These are phyloP conservation scores for Eulemur albifrons DNA, from an alignment of 2,797 vertebrate genomes.

Conservation along the genomic window DNA sequence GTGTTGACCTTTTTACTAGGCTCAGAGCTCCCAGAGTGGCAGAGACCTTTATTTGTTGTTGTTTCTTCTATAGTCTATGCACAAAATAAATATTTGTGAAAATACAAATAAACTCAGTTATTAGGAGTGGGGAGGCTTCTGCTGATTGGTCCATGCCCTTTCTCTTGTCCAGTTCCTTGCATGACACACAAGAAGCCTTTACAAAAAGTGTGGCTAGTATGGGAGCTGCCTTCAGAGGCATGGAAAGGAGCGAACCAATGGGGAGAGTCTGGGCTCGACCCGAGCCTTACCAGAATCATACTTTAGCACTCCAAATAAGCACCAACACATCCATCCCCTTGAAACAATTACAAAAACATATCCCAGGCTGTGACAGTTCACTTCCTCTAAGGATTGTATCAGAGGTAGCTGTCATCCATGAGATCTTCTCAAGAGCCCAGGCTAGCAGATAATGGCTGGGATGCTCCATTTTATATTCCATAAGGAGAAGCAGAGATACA, in stretches of 20 bases:
- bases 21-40: neutral
- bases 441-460: neutral
- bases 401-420: neutral
- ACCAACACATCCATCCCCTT: neutral
- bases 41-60: neutral
- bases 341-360: neutral
- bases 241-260: neutral
- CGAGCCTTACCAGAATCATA: neutral
- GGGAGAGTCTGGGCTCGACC: neutral
- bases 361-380: neutral
- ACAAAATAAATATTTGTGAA: neutral
- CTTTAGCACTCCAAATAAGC: neutral
- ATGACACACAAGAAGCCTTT: neutral
- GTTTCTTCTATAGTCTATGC: neutral
- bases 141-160: neutral
- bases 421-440: neutral
- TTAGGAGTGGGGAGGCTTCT: neutral
- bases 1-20: neutral
- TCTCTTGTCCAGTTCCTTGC: neutral
- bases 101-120: slow-evolving; percentile 4
- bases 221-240: neutral
- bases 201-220: neutral
- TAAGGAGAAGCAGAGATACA: neutral
- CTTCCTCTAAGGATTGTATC: neutral
- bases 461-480: neutral